Base-by-base conservation (phyloP, 2,888 invertebrate species). In the Sphinx pinastri region DNA sequence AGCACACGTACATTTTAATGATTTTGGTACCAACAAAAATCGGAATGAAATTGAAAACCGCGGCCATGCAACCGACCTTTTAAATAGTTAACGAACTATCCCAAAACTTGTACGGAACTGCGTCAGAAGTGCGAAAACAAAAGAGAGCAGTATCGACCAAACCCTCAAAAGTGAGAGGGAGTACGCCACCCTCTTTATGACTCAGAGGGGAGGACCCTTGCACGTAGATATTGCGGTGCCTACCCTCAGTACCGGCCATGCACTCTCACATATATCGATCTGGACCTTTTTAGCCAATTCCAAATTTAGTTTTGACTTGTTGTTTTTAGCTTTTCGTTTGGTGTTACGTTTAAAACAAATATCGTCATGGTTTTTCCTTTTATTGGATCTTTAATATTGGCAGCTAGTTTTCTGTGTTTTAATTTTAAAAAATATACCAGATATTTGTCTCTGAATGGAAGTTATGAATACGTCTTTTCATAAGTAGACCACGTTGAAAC, bases 81-180 rank as follows among this genome's bases (percentile, higher is more conserved):
- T 55, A 58, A 68, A 49, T 58, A 68, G 58, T 47, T 59, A 68
- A 68, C 57, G 68, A 71, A 77, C 77, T 76, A 80, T 81, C 71
- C 74, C 74, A 72, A 74, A 80, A 79, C 78, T 73, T 76, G 76
- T 73, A 73, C 76, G 73, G 75, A 77, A 79, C 79, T 82, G 79
- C 81, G 83, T 84, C 81, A 79, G 76, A 79, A 84, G 89, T 91
- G 91, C 88, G 90, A 90, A 93, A 93, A 93, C 93, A 93, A 94
- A 92, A 93, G 92, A 91, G 92, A 91, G 88, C 86, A 84, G 81
- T 94, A 94, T 94, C 93, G 93, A 93, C 93, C 92, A 89, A 91
- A 90, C 92, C 88, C 91, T 91, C 88, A 88, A 91, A 92, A 91
- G 90, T 89, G 89, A 90, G 90, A 89, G 92, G 89, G 88, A 84